A percentile compares a stretch with the other conserved stretches of the same genome.
Evolutionary conservation across 1,140 invertebrate species (phyloP).

Genomic region (Belonocnema kinseyi): DNA sequence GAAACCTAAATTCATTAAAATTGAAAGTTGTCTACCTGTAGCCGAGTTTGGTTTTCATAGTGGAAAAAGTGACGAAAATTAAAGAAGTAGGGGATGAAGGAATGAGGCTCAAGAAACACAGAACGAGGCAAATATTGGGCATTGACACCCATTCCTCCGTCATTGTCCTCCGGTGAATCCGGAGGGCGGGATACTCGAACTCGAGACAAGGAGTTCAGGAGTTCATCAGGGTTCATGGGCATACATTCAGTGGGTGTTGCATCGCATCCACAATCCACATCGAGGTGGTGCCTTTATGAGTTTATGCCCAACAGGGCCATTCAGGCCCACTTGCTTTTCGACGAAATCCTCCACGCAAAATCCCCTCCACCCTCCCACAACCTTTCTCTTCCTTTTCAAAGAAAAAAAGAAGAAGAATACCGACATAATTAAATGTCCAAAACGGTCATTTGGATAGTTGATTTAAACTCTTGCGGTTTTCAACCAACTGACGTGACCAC

Average conservation of each 20-base stretch:
- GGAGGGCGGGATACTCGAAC: constrained; percentile 36
- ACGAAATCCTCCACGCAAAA: constrained; percentile 8
- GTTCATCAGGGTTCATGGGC: constrained; percentile 70
- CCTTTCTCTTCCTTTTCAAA: not conserved
- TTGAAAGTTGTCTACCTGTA: too few relatives aligned
- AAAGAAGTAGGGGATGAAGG: not conserved
- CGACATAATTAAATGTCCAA: constrained; percentile 45
- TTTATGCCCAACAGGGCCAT: not conserved
- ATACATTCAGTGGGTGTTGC: constrained; percentile 65
- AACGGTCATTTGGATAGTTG: constrained; percentile 41
- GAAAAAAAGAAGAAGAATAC: constrained; percentile 15
- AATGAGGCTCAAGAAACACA: constrained; percentile 9
- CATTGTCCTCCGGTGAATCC: constrained; percentile 35
- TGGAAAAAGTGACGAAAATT: too few relatives aligned
- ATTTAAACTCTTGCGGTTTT: constrained; percentile 43
- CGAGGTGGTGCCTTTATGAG: not conserved
- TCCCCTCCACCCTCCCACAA: not conserved
- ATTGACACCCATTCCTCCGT: constrained; percentile 24
- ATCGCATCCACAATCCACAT: constrained; percentile 21
- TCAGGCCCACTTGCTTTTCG: not conserved
- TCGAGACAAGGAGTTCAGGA: constrained; percentile 64
- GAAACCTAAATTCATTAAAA: too few relatives aligned
- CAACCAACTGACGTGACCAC: constrained; percentile 21
- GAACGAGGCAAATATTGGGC: constrained; percentile 26
- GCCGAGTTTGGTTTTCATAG: too few relatives aligned